Conservation (phyloP, 2,888 invertebrate species). For the Ectemnius cavifrons region DNA sequence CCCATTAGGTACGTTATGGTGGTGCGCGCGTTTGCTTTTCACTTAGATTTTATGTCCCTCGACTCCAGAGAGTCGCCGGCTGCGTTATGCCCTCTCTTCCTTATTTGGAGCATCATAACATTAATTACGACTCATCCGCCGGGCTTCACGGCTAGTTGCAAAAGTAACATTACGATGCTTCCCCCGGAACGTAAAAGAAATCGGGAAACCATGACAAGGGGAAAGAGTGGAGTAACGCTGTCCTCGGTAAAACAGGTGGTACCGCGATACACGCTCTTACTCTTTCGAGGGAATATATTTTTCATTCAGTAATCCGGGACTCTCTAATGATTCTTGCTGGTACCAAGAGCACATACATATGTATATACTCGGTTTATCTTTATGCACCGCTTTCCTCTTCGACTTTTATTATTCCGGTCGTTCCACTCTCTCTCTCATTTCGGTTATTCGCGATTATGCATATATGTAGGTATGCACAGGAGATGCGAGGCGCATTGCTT, state of each 20-base stretch:
- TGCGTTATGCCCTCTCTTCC: not conserved
- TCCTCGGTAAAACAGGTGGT: conserved; percentile 3
- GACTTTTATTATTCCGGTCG: too few relatives aligned
- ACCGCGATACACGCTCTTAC: not conserved
- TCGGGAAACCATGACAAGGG: conserved; percentile 9
- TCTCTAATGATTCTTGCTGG: not conserved
- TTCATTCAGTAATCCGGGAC: not conserved
- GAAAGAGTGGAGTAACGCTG: conserved; percentile 7
- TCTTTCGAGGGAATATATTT: not conserved
- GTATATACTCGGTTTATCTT: not conserved
- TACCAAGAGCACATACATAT: not conserved
- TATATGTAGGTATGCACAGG: too few relatives aligned
- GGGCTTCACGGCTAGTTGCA: conserved; percentile 11
- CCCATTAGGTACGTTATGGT: too few relatives aligned
- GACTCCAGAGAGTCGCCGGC: conserved; percentile 1
- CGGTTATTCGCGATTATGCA: too few relatives aligned
- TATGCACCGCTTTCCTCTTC: too few relatives aligned
- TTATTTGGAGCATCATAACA: conserved; percentile 25
- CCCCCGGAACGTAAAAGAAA: conserved; percentile 22
- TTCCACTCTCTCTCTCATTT: too few relatives aligned
- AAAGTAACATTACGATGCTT: conserved; percentile 20
- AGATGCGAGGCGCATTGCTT: too few relatives aligned
- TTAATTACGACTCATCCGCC: conserved; percentile 20
- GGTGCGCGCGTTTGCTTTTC: not conserved
- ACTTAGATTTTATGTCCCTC: conserved; percentile 8